Conservation (phyloP, 2,797 vertebrate genomes). For the Varecia variegata region DNA sequence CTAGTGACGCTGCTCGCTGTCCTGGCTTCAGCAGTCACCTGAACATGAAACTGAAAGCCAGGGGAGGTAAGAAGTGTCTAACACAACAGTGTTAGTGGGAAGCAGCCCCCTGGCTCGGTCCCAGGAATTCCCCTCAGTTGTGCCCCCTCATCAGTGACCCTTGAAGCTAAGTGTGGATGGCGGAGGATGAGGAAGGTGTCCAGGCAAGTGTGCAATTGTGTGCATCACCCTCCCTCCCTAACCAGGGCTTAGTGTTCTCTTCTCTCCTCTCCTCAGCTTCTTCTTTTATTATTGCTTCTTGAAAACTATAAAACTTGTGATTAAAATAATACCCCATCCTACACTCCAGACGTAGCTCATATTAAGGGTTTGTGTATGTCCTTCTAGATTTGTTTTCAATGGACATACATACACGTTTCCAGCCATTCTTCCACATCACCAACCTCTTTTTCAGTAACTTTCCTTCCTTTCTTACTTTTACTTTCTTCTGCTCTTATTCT, state of each 20-base stretch:
- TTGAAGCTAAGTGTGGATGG: no score
- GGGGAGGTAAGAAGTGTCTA: neutral
- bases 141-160: no score
- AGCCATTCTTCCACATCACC: neutral
- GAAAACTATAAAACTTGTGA: neutral
- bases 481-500: neutral
- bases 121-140: accelerated
- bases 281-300: neutral
- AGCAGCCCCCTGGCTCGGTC: neutral
- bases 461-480: neutral
- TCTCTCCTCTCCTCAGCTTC: neutral
- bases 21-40: neutral
- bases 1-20: neutral
- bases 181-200: accelerated
- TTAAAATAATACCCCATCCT: neutral
- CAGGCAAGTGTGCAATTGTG: accelerated
- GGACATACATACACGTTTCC: no score
- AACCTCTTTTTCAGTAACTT: neutral
- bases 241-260: accelerated
- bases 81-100: neutral
- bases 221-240: neutral
- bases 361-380: neutral
- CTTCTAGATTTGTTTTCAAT: neutral
- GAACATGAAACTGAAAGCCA: neutral
- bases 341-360: neutral